A percentile compares a stretch with the other conserved stretches of the same genome.
Conservation (phyloP, 2,888 invertebrate species). For the Uloborus plumipes region DNA sequence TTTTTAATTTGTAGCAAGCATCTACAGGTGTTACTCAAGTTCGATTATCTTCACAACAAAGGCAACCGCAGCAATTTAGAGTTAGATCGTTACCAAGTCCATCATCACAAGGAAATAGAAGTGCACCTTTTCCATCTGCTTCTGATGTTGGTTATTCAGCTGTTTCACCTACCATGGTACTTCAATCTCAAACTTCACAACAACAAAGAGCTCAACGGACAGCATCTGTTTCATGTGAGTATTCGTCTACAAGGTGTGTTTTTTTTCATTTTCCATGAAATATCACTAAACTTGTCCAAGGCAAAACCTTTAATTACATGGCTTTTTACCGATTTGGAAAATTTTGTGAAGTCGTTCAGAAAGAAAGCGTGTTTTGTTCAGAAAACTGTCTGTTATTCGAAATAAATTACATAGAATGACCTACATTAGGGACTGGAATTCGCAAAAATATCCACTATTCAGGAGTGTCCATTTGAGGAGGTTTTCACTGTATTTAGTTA, state of each 20-base stretch:
- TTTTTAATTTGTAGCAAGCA: slow-evolving; percentile 44
- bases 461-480: no score
- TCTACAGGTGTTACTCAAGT: slow-evolving; percentile 64
- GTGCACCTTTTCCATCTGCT: slow-evolving; percentile 74
- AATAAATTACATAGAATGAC: no score
- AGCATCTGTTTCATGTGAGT: slow-evolving; percentile 34
- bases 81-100: slow-evolving; percentile 72
- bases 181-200: slow-evolving; percentile 48
- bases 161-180: slow-evolving; percentile 53
- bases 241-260: not conserved
- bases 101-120: slow-evolving; percentile 73
- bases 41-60: slow-evolving; percentile 64
- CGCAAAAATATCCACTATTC: no score
- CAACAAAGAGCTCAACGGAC: slow-evolving; percentile 40
- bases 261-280: not conserved
- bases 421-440: no score
- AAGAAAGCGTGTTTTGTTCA: no score
- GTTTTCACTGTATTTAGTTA: no score
- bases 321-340: no score
- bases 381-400: no score
- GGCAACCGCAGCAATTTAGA: slow-evolving; percentile 68
- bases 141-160: slow-evolving; percentile 62
- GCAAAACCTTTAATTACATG: no score
- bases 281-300: not conserved
- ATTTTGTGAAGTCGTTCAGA: no score